These are phyloP conservation scores for silkworm (Bombyx mori) DNA, from an alignment of 1,140 invertebrate genomes.

Conservation along the genomic window DNA sequence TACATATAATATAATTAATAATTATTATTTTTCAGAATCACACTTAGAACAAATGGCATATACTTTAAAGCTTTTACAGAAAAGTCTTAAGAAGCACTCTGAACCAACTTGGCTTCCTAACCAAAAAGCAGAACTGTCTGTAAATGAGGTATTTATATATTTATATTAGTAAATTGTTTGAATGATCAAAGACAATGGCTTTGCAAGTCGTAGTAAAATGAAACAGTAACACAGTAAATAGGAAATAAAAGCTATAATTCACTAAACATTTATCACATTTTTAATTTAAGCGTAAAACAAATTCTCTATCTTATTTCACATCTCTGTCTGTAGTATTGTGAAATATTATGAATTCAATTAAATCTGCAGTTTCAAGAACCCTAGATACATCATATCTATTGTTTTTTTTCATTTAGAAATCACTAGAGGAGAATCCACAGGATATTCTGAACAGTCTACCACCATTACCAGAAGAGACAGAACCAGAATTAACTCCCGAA, in stretches of 20 bases:
- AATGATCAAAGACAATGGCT: too few relatives aligned
- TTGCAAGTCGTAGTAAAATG: too few relatives aligned
- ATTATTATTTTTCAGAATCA: slow-evolving; percentile 16
- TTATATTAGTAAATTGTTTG: too few relatives aligned
- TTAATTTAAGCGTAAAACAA: too few relatives aligned
- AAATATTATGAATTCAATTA: too few relatives aligned
- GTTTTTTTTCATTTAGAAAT: slow-evolving; percentile 34
- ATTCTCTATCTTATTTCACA: too few relatives aligned
- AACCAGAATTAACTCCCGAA: slow-evolving; percentile 70
- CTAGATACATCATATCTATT: neutral
- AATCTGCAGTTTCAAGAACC: too few relatives aligned
- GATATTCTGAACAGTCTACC: slow-evolving; percentile 56
- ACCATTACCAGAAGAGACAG: slow-evolving; percentile 57
- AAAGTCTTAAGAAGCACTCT: slow-evolving; percentile 28
- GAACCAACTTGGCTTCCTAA: slow-evolving; percentile 26
- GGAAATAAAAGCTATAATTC: too few relatives aligned
- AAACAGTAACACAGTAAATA: too few relatives aligned
- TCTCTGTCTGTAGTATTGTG: too few relatives aligned
- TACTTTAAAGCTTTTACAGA: slow-evolving; percentile 38
- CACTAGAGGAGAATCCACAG: slow-evolving; percentile 59
- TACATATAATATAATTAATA: neutral
- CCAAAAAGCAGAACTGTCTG: neutral
- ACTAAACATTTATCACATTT: too few relatives aligned
- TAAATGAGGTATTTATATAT: slow-evolving; percentile 15
- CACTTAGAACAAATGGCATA: slow-evolving; percentile 40